Conservation (phyloP, 2,113 vertebrate species). For the Percina caprodes region DNA sequence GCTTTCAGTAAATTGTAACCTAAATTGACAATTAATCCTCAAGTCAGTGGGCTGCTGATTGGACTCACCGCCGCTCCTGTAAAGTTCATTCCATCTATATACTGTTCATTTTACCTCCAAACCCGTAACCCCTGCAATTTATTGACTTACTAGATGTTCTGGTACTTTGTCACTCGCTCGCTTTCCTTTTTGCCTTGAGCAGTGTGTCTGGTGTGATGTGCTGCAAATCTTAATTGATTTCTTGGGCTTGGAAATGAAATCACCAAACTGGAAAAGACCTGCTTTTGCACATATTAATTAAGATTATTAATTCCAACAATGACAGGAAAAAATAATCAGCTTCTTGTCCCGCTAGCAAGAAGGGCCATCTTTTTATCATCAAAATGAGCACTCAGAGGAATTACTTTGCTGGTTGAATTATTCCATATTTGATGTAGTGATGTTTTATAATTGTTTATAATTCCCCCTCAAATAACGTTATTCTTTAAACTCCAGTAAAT, state of each 20-base stretch:
- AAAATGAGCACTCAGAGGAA: neutral
- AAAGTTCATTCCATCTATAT: conserved; percentile 31
- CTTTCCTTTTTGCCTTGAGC: neutral
- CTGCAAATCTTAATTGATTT: neutral
- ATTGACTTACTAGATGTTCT: conserved; percentile 10
- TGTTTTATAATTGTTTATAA: conserved; percentile 21
- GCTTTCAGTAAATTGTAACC: conserved; percentile 12
- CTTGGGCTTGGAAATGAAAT: conserved; percentile 14
- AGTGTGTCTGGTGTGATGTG: neutral
- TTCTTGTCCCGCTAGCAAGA: conserved; percentile 6
- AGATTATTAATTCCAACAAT: conserved; percentile 32
- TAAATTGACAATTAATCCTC: conserved; percentile 27
- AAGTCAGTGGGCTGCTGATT: conserved; percentile 3
- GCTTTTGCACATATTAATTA: conserved; percentile 1
- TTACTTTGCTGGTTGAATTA: conserved; percentile 19
- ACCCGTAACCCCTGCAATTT: conserved; percentile 26
- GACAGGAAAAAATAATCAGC: conserved; percentile 23
- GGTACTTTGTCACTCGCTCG: neutral
- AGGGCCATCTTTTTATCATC: conserved; percentile 4
- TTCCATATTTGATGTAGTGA: conserved; percentile 30
- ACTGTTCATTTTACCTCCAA: conserved; percentile 5
- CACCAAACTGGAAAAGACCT: conserved; percentile 15
- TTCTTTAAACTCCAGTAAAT: conserved; percentile 3
- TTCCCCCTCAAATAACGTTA: conserved; percentile 21
- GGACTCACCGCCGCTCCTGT: neutral